These are phyloP conservation scores for Laothoe populi DNA, from an alignment of 2,888 invertebrate genomes.

Conservation along the genomic window DNA sequence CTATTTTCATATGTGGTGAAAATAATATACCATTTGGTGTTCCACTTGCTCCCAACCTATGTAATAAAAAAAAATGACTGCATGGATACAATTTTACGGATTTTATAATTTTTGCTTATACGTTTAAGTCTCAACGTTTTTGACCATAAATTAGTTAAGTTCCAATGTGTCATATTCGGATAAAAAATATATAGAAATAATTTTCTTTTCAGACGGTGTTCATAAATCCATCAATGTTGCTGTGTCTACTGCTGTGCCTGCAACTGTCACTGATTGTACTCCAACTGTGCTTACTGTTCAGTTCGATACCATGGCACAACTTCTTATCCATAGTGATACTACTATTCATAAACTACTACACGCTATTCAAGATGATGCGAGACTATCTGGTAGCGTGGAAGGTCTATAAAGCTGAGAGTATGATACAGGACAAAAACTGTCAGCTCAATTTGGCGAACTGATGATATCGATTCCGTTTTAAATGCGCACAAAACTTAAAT, in stretches of 20 bases:
- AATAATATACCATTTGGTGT: too few relatives aligned
- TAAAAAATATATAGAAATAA: not conserved
- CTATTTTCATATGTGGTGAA: too few relatives aligned
- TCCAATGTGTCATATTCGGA: too few relatives aligned
- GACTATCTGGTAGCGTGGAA: constrained; percentile 94
- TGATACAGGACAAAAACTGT: constrained; percentile 86
- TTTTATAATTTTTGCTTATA: too few relatives aligned
- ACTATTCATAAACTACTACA: constrained; percentile 95
- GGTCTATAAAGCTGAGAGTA: constrained; percentile 90
- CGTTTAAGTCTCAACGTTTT: too few relatives aligned
- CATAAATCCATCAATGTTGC: constrained; percentile 91
- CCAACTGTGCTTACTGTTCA: constrained; percentile 91
- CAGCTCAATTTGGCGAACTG: constrained; percentile 9
- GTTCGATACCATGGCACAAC: constrained; percentile 96
- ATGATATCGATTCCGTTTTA: not conserved
- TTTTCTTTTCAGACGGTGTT: constrained; percentile 89
- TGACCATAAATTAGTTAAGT: too few relatives aligned
- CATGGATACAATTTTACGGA: too few relatives aligned
- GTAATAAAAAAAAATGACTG: too few relatives aligned
- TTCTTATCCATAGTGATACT: constrained; percentile 93
- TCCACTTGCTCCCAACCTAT: too few relatives aligned
- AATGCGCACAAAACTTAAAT: constrained; percentile 27
- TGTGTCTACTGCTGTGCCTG: constrained; percentile 89
- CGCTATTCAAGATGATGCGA: constrained; percentile 94
- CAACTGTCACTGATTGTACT: constrained; percentile 89